These are phyloP conservation scores for Peribatodes rhomboidaria DNA, from an alignment of 2,888 invertebrate genomes.

Conservation along the genomic window DNA sequence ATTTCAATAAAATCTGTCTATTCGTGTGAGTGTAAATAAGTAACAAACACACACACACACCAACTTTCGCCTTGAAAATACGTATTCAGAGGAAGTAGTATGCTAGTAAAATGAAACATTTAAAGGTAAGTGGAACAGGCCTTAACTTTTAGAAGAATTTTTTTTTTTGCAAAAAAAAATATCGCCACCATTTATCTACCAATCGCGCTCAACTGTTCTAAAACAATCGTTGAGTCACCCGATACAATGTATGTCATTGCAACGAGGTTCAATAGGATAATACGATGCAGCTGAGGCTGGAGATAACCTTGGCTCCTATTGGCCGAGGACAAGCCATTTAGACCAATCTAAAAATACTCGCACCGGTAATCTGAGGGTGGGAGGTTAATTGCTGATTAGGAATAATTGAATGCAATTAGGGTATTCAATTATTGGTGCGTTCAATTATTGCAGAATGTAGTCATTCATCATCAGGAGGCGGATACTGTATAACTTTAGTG, in stretches of 20 bases:
- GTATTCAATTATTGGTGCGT: constrained; percentile 5
- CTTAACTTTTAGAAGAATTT: too few species aligned
- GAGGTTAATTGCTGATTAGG: constrained; percentile 26
- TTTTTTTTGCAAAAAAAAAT: too few species aligned
- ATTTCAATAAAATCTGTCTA: too few species aligned
- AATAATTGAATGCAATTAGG: constrained; percentile 9
- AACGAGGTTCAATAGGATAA: constrained; percentile 46
- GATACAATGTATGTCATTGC: constrained; percentile 35
- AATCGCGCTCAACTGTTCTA: background rate
- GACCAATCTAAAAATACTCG: constrained; percentile 28
- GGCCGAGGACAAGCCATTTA: constrained; percentile 41
- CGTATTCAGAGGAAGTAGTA: too few species aligned
- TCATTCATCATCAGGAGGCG: background rate
- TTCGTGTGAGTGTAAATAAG: too few species aligned
- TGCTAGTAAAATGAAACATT: too few species aligned
- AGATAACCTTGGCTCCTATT: constrained; percentile 43
- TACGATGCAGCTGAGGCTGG: constrained; percentile 38
- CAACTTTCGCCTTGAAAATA: too few species aligned
- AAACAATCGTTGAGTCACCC: constrained; percentile 22
- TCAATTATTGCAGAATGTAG: background rate
- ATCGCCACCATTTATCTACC: background rate
- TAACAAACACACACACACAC: too few species aligned
- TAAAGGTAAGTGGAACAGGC: too few species aligned
- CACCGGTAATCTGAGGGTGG: constrained; percentile 1
- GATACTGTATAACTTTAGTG: background rate